phyloP scores from a whole-genome alignment of 2,113 vertebrate species.

The Atrichornis clamosus region DNA sequence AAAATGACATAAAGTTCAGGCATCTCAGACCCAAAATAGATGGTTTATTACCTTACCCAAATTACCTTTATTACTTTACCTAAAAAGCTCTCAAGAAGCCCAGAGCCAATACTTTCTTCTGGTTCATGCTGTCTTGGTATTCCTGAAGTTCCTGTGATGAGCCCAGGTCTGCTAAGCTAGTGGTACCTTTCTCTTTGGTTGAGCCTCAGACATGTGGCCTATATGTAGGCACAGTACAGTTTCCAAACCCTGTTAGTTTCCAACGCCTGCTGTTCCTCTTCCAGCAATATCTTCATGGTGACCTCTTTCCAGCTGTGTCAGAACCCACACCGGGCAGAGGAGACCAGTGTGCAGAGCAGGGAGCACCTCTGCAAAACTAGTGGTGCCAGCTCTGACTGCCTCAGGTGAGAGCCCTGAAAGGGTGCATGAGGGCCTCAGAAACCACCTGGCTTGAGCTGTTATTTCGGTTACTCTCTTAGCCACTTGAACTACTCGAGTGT shows the following conservation, averaged over 20 bases:
- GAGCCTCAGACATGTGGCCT: neutral
- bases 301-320: neutral
- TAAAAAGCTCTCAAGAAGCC: neutral
- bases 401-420: neutral
- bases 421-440: neutral
- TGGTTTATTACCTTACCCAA: neutral
- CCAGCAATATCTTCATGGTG: neutral
- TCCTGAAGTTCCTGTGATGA: neutral
- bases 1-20: neutral
- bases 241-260: neutral
- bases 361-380: neutral
- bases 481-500: neutral
- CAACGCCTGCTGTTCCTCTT: neutral
- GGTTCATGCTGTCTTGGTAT: neutral
- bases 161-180: neutral
- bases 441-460: neutral
- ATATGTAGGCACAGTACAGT: neutral
- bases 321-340: neutral
- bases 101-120: neutral
- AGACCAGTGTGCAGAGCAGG: fast-evolving
- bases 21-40: neutral
- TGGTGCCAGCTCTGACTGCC: neutral
- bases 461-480: neutral
- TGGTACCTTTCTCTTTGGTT: neutral
- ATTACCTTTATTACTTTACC: neutral